phyloP scores from a whole-genome alignment of 2,113 vertebrate species.

The Struthio camelus region DNA sequence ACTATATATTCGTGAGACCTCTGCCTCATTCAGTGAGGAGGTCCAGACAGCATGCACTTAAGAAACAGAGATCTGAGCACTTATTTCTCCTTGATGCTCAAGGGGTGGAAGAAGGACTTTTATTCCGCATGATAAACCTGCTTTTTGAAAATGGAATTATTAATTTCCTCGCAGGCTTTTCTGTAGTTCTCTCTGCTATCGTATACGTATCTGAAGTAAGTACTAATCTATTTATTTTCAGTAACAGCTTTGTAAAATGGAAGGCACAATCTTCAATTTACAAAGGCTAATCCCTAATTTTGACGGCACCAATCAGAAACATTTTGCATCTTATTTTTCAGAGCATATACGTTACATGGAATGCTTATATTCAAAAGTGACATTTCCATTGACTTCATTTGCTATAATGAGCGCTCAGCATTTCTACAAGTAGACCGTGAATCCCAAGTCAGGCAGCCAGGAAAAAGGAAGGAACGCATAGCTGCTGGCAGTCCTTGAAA shows the following conservation, averaged over 20 bases:
- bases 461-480: background rate
- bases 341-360: accelerated
- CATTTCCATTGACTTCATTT: background rate
- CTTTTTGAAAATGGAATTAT: background rate
- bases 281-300: background rate
- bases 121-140: background rate
- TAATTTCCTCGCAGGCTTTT: background rate
- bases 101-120: background rate
- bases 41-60: background rate
- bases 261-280: background rate
- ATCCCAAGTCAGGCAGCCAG: background rate
- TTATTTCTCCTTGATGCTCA: background rate
- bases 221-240: background rate
- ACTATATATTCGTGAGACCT: background rate
- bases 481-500: background rate
- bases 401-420: background rate
- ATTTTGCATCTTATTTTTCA: background rate
- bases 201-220: background rate
- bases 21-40: background rate
- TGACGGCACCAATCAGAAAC: background rate
- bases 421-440: background rate
- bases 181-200: background rate
- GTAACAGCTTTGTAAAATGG: background rate
- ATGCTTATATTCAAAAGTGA: background rate
- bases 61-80: background rate